Conservation (phyloP, 2,113 vertebrate genomes). For the Stictonetta naevosa region DNA sequence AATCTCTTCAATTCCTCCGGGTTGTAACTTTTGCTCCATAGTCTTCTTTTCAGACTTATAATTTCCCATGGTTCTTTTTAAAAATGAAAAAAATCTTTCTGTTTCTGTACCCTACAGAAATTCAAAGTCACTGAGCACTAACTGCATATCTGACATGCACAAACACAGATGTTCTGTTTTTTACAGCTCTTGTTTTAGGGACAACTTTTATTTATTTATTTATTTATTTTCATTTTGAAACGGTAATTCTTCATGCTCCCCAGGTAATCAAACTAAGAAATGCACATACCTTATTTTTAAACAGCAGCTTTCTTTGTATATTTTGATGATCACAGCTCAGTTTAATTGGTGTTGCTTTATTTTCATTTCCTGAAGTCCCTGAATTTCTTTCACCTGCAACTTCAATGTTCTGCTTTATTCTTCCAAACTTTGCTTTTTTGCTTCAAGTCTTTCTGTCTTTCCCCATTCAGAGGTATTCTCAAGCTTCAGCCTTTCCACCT, state of each 20-base stretch:
- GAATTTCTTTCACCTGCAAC: slow-evolving; percentile 58
- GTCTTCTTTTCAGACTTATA: not conserved
- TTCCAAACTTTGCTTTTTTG: slow-evolving; percentile 51
- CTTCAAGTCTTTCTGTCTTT: slow-evolving; percentile 23
- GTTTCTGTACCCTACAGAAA: not conserved
- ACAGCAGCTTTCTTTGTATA: not conserved
- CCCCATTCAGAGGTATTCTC: slow-evolving; percentile 30
- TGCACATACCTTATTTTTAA: not conserved
- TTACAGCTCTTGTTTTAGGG: not conserved
- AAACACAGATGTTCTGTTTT: not conserved
- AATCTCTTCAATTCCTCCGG: not conserved
- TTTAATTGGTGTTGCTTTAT: not conserved
- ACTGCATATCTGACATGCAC: not conserved
- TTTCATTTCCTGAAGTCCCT: not conserved
- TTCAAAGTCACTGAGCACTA: not conserved
- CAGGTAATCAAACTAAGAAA: not conserved
- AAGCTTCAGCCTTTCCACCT: slow-evolving; percentile 52
- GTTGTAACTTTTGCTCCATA: not conserved
- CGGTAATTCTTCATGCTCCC: not conserved
- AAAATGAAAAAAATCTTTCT: not conserved
- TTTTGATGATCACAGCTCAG: not conserved
- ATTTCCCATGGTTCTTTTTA: not conserved
- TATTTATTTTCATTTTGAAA: not conserved
- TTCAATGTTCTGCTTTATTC: slow-evolving; percentile 65
- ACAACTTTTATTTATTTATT: not conserved